These are phyloP conservation scores for Lochmaea capreae DNA, from an alignment of 2,888 invertebrate species.

Conservation along the genomic window DNA sequence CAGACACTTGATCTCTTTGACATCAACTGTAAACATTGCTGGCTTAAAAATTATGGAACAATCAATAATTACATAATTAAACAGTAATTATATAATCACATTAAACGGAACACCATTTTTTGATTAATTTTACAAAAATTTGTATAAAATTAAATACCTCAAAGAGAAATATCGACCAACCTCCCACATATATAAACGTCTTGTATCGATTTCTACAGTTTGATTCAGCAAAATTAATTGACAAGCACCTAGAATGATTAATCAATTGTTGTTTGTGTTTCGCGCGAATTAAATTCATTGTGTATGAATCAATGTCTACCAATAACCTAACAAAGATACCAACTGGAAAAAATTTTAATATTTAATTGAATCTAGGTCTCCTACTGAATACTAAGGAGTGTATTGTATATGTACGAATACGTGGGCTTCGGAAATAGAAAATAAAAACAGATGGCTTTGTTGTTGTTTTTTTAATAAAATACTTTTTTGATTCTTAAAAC, in stretches of 20 bases:
- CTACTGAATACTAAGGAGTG: slow-evolving; percentile 19
- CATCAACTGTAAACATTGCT: too few relatives aligned
- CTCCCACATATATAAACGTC: not conserved
- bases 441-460: not conserved
- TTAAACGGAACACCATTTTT: too few relatives aligned
- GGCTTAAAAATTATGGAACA: too few relatives aligned
- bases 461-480: not conserved
- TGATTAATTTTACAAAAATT: too few relatives aligned
- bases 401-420: not conserved
- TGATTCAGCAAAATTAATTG: slow-evolving; percentile 2
- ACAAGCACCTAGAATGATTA: slow-evolving; percentile 15
- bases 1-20: too few relatives aligned
- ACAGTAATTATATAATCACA: too few relatives aligned
- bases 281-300: slow-evolving; percentile 11
- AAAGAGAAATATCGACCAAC: not conserved
- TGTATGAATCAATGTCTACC: slow-evolving; percentile 15
- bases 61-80: too few relatives aligned
- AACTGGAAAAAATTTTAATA: slow-evolving; percentile 23
- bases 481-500: too few relatives aligned
- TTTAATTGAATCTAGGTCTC: slow-evolving; percentile 25
- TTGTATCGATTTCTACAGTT: not conserved
- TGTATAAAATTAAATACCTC: not conserved
- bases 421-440: not conserved
- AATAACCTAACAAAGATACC: slow-evolving; percentile 14
- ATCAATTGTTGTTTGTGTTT: slow-evolving; percentile 19